A percentile compares a stretch with the other conserved stretches of the same genome.
These are phyloP conservation scores for Tetramorium alpestre DNA, from an alignment of 1,140 invertebrate genomes.

Conservation along the genomic window DNA sequence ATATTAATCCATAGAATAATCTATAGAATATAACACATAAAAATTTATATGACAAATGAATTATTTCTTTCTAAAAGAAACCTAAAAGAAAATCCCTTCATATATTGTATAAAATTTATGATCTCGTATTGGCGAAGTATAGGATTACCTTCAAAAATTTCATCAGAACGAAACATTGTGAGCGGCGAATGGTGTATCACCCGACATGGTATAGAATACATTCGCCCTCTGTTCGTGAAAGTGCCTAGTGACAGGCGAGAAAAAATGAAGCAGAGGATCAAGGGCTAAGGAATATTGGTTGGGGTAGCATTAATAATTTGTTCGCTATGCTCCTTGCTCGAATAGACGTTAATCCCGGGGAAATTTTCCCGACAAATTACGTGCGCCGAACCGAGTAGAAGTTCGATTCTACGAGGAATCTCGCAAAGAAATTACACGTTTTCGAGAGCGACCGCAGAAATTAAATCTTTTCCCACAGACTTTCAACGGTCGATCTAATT, in stretches of 20 bases:
- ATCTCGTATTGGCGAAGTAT: neutral
- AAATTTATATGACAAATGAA: neutral
- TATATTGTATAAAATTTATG: neutral
- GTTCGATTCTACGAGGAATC: conserved; percentile 23
- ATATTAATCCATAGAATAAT: conserved; percentile 6
- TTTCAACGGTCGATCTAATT: conserved; percentile 52
- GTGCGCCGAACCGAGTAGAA: neutral
- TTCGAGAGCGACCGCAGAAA: conserved; percentile 37
- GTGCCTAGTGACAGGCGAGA: neutral
- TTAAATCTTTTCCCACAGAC: conserved; percentile 53
- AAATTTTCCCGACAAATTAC: conserved; percentile 46
- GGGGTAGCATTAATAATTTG: conserved; percentile 40
- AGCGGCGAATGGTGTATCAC: conserved; percentile 41
- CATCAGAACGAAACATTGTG: conserved; percentile 54
- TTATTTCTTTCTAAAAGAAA: neutral
- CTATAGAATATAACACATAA: neutral
- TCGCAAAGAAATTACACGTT: conserved; percentile 42
- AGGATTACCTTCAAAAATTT: conserved; percentile 45
- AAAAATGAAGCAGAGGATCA: conserved; percentile 27
- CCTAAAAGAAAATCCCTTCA: neutral
- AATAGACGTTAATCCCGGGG: conserved; percentile 33
- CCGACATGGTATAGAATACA: conserved; percentile 15
- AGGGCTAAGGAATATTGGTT: conserved; percentile 2
- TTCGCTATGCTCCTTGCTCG: neutral
- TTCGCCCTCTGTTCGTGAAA: conserved; percentile 13